Conservation (phyloP, 2,888 invertebrate genomes). For the Drosophila leonis region DNA sequence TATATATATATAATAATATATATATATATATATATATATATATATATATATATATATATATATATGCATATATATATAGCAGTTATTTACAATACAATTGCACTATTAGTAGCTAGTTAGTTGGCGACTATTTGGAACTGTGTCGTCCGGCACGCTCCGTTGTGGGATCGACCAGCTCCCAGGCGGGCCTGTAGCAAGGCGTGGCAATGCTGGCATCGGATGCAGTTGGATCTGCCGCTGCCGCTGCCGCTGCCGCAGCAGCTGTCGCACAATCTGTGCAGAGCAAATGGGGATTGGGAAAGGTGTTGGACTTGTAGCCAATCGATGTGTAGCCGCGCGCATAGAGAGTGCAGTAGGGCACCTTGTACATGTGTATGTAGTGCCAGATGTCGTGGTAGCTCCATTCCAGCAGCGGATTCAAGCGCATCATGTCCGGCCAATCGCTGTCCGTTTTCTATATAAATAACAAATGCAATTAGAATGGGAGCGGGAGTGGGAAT, state of each 20-base stretch:
- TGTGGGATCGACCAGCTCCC: constrained; percentile 85
- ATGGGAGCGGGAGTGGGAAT: no score
- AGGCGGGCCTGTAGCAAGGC: constrained; percentile 90
- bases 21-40: neutral
- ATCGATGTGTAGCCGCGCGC: constrained; percentile 96
- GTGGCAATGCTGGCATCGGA: neutral
- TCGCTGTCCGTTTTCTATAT: constrained; percentile 91
- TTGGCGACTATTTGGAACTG: constrained; percentile 41
- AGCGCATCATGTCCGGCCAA: constrained; percentile 96
- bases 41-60: neutral
- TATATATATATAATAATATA: neutral
- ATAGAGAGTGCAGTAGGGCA: constrained; percentile 97
- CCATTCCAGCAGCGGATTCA: constrained; percentile 97
- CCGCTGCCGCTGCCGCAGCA: constrained; percentile 39
- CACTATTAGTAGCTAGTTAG: constrained; percentile 11
- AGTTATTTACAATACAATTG: constrained; percentile 30
- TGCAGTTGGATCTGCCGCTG: neutral
- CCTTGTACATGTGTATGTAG: constrained; percentile 91
- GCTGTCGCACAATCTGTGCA: constrained; percentile 50
- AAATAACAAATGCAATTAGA: neutral
- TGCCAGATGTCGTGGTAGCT: constrained; percentile 96
- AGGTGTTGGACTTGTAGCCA: constrained; percentile 92
- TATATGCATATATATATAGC: neutral
- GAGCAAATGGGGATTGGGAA: constrained; percentile 91
- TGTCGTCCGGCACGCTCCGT: constrained; percentile 83